Evolutionary conservation across 2,113 vertebrate genomes (phyloP).

Genomic region (Salvelinus namaycush): DNA sequence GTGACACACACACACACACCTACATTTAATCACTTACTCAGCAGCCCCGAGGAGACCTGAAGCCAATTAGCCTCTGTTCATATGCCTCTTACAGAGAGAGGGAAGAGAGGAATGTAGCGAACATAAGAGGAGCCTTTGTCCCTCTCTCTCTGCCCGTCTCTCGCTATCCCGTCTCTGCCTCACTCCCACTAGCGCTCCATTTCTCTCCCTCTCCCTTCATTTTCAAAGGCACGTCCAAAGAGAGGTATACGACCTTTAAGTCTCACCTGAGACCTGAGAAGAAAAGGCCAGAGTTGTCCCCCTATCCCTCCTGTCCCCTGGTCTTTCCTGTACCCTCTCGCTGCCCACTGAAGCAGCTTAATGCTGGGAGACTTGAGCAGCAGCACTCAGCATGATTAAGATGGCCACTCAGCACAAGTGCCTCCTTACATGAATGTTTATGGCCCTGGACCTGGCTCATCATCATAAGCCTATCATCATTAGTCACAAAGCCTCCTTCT

Average conservation of each 20-base stretch:
- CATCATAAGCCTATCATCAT: slow-evolving; percentile 14
- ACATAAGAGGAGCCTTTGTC: background rate
- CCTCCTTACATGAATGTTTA: slow-evolving; percentile 12
- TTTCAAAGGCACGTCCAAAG: too few relatives aligned
- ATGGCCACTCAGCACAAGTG: slow-evolving; percentile 56
- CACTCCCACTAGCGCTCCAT: background rate
- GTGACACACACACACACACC: background rate
- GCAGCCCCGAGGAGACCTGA: background rate
- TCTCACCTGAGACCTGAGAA: too few relatives aligned
- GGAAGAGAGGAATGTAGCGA: background rate
- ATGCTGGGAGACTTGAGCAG: slow-evolving; percentile 34
- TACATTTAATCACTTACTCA: slow-evolving; percentile 2
- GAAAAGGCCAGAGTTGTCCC: background rate
- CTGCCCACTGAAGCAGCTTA: slow-evolving; percentile 32
- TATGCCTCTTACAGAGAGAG: background rate
- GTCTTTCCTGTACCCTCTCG: background rate
- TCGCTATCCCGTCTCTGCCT: background rate
- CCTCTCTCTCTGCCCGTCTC: background rate
- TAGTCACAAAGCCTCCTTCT: background rate
- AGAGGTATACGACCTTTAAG: background rate
- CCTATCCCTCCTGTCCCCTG: background rate
- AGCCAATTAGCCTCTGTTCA: background rate
- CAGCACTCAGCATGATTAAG: slow-evolving; percentile 53
- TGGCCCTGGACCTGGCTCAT: background rate
- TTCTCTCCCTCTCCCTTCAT: background rate